These are phyloP conservation scores for Leptopilina myrica DNA, from an alignment of 2,888 invertebrate genomes.

Conservation along the genomic window DNA sequence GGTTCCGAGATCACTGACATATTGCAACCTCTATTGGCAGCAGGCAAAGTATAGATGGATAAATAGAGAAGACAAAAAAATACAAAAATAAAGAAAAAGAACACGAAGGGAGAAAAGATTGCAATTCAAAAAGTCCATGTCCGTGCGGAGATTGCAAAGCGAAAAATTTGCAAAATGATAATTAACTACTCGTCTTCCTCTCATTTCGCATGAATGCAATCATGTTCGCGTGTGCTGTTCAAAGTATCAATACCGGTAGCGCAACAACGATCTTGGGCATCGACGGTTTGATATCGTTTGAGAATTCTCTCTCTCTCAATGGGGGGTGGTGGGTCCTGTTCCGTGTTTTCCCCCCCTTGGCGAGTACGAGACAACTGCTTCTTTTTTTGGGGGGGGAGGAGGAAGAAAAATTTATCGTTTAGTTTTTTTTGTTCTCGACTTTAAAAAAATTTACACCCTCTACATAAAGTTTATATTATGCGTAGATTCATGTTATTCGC, in stretches of 20 bases:
- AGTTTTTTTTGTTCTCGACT: too few species aligned
- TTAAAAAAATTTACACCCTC: too few species aligned
- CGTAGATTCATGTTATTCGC: too few species aligned
- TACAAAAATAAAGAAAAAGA: too few species aligned
- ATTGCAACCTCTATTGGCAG: conserved; percentile 32
- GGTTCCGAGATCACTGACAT: conserved; percentile 30
- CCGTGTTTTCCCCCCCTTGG: conserved; percentile 41
- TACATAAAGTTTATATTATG: too few species aligned
- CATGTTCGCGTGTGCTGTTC: conserved; percentile 2
- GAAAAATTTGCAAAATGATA: conserved; percentile 38
- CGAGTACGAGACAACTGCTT: neutral
- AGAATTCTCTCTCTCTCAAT: conserved; percentile 48
- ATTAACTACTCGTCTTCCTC: conserved; percentile 40
- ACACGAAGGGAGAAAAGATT: neutral
- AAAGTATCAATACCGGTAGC: conserved; percentile 54
- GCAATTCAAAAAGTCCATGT: conserved; percentile 22
- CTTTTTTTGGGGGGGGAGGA: neutral
- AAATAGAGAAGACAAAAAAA: conserved; percentile 23
- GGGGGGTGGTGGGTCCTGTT: conserved; percentile 55
- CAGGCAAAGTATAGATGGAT: neutral
- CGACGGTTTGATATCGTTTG: conserved; percentile 47
- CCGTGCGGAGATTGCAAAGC: conserved; percentile 28
- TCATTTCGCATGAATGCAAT: conserved; percentile 22
- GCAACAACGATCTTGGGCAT: conserved; percentile 44
- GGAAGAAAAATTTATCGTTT: too few species aligned